Evolutionary conservation across 2,113 vertebrate genomes (phyloP), one percentile per base, ranked within the genome.

Genomic region (Tragulus kanchil): DNA sequence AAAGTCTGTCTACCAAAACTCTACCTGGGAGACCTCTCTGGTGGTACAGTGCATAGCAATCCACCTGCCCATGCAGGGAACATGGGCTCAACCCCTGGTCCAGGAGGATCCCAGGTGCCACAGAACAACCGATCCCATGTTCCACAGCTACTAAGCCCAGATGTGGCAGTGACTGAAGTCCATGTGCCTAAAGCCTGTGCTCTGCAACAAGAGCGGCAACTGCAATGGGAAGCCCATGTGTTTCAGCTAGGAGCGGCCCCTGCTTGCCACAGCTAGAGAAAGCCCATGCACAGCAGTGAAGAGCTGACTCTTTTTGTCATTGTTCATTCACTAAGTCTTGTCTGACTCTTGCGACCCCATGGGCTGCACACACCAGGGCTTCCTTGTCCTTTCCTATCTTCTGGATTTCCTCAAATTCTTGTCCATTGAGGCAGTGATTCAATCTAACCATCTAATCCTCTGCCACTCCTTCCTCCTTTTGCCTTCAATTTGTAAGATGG

Each of bases 101-200:
- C 36, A 45, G 36, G 36, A 45, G 10, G 69, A 21, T 45, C 13
- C 36, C 10, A 1, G 36, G 6, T 13, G 36, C 69, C 11, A 6
- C 0, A 0, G 42, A 73, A 11, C 42, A 45, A 7, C 36, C 69
- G 3, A 73, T 19, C 21, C 21, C 12, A 1, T 19, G 21, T 45
- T 19, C 69, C 11, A 0, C 36, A 19, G 4, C 31, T 67, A 19
- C 31, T 36, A n/a, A 67, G 31, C 16, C 65, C 36, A 45, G 2
- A 19, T 42, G 36, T 0, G 1, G 10, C 5, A 23, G 13, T 5
- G 36, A 25, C 69, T 0, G 36, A 73, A 25, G 36, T 21, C 21
- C 9, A 0, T 3, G 0, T 13, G 69, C 69, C 69, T 3, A 6
- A 36, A 45, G 21, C 36, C 36, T 0, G 1, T 5, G 69, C 69